A percentile compares a stretch with the other conserved stretches of the same genome.
phyloP scores from a whole-genome alignment of 2,113 vertebrate genomes.

The Ranitomeya variabilis region DNA sequence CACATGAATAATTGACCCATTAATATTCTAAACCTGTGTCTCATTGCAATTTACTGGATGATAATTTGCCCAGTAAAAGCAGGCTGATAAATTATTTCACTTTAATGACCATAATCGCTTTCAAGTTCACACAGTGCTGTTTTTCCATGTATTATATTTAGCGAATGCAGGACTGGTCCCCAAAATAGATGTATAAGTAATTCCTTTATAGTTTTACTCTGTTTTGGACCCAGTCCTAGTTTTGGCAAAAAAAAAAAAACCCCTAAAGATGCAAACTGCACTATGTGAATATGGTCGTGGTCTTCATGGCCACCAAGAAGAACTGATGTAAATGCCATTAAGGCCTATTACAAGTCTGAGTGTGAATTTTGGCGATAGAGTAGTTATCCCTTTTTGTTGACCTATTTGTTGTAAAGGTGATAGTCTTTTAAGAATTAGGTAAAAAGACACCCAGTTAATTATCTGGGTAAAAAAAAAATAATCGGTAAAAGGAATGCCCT shows the following conservation, averaged over 20 bases:
- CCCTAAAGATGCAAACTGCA: background rate
- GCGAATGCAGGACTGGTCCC: background rate
- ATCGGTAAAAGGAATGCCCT: slow-evolving; percentile 91
- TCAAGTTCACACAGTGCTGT: background rate
- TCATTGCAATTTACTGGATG: background rate
- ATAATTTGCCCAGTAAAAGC: background rate
- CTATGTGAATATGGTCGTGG: background rate
- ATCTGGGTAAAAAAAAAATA: slow-evolving; percentile 62
- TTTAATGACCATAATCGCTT: background rate
- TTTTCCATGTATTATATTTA: background rate
- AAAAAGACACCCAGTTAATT: slow-evolving; percentile 27
- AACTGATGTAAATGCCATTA: background rate
- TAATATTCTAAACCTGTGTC: background rate
- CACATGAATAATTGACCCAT: background rate
- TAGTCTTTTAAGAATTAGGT: slow-evolving; percentile 18
- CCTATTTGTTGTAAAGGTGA: slow-evolving; percentile 2
- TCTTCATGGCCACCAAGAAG: background rate
- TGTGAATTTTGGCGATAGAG: slow-evolving; percentile 22
- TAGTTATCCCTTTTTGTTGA: slow-evolving; percentile 1
- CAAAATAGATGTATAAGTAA: too few species aligned
- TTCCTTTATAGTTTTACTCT: background rate
- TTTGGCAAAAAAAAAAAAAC: background rate
- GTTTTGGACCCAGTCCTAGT: background rate
- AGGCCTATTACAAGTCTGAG: background rate
- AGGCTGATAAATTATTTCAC: background rate